Conservation (phyloP, 2,888 invertebrate genomes). For the Epiblema foenella region DNA sequence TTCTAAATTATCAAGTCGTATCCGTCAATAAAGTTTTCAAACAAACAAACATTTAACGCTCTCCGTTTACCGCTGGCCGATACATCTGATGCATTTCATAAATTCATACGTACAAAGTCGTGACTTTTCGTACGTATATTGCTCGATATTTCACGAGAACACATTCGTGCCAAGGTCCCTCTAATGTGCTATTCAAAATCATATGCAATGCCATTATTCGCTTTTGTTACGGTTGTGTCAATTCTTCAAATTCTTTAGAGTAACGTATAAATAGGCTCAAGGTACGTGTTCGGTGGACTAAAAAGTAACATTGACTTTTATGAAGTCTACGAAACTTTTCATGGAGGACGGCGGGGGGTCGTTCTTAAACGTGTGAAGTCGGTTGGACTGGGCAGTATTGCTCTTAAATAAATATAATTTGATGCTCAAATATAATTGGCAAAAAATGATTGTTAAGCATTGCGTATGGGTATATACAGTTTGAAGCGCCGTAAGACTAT, state of each 20-base stretch:
- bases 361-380: slow-evolving; percentile 12
- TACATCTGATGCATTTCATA: slow-evolving; percentile 36
- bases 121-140: slow-evolving; percentile 58
- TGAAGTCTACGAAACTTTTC: slow-evolving; percentile 7
- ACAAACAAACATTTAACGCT: no score
- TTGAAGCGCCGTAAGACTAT: background rate
- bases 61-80: slow-evolving; percentile 23
- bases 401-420: slow-evolving; percentile 14
- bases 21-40: no score
- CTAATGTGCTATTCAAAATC: slow-evolving; percentile 64
- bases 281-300: slow-evolving; percentile 13
- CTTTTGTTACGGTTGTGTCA: slow-evolving; percentile 39
- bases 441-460: background rate
- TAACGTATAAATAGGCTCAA: slow-evolving; percentile 9
- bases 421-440: slow-evolving; percentile 12
- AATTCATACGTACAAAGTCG: slow-evolving; percentile 46
- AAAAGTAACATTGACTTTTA: slow-evolving; percentile 20
- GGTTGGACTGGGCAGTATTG: slow-evolving; percentile 8
- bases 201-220: slow-evolving; percentile 43
- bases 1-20: no score
- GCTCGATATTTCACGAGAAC: slow-evolving; percentile 64
- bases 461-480: background rate
- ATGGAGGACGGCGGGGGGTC: slow-evolving; percentile 14
- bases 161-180: slow-evolving; percentile 70
- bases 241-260: slow-evolving; percentile 32